Percentiles rank a stretch among this genome's conserved stretches.
Evolutionary conservation across 2,888 invertebrate species (phyloP).

Genomic region (Girardia tigrina): DNA sequence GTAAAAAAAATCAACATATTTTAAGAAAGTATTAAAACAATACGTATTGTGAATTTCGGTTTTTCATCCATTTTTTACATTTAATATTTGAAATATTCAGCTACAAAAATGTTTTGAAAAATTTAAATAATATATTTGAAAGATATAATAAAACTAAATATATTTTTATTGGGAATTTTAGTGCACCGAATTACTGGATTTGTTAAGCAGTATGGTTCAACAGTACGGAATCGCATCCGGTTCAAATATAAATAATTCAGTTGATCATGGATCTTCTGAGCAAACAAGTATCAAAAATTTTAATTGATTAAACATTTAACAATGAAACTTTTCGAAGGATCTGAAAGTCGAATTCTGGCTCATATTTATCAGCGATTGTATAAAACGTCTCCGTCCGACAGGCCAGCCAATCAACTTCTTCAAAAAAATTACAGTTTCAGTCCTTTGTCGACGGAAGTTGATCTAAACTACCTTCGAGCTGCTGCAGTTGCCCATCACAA

Average conservation of each 20-base stretch:
- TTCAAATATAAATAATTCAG: conserved; percentile 6
- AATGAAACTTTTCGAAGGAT: background rate
- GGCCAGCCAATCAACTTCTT: conserved; percentile 5
- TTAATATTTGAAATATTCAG: too few species aligned
- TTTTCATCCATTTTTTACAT: too few species aligned
- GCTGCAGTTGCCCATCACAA: background rate
- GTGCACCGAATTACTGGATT: background rate
- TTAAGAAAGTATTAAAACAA: too few species aligned
- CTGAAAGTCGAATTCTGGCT: conserved; percentile 9
- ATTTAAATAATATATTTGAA: too few species aligned
- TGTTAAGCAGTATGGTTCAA: conserved; percentile 7
- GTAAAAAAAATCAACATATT: too few species aligned
- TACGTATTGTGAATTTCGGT: too few species aligned
- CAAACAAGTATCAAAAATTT: background rate
- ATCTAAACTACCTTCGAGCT: background rate
- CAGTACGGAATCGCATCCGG: background rate
- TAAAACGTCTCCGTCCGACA: conserved; percentile 11
- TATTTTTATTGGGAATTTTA: conserved; percentile 19
- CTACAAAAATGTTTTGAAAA: too few species aligned
- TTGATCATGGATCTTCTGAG: conserved; percentile 8
- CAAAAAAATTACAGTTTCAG: conserved; percentile 23
- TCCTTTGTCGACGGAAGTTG: conserved; percentile 16
- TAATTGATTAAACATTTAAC: background rate
- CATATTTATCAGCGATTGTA: conserved; percentile 8
- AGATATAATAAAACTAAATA: too few species aligned